Conservation (phyloP, 2,113 vertebrate genomes). For the western clawed frog (Xenopus tropicalis) region UCB_Xtro_10.0 CM004448.2:92382001-92382500, state of each 20-base stretch:
- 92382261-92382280: conserved; percentile 65
- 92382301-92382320: conserved; percentile 65
- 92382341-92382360: background rate
- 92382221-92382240: conserved; percentile 96
- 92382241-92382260: conserved; percentile 95
- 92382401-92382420: too few species aligned
- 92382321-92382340: conserved; percentile 1
- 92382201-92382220: conserved; percentile 99
- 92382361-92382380: background rate
- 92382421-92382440: too few species aligned
- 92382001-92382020: background rate
- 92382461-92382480: too few species aligned
- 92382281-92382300: conserved; percentile 67
- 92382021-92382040: conserved; percentile 21
- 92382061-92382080: conserved; percentile 76
- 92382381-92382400: too few species aligned
- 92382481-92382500: too few species aligned
- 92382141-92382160: conserved; percentile 91
- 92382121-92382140: conserved; percentile 91
- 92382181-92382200: conserved; percentile 99
- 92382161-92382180: conserved; percentile 99
- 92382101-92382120: conserved; percentile 86
- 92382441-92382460: too few species aligned
- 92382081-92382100: conserved; percentile 84
- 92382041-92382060: conserved; percentile 74